Conservation (phyloP, 2,113 vertebrate species). For the Arenaria interpres region DNA sequence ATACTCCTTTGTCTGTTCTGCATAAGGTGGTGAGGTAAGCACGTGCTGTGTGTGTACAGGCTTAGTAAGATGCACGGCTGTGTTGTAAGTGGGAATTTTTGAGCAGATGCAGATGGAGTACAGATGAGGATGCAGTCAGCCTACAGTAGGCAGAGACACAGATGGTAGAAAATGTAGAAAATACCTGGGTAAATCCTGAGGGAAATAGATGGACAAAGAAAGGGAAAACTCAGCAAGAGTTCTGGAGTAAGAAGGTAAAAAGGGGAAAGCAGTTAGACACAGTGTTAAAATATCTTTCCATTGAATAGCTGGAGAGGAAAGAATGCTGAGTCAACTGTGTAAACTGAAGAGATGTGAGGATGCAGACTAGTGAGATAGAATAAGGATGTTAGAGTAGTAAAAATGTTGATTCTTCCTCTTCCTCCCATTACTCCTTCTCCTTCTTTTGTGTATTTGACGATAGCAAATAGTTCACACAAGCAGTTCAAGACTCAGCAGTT, state of each 20-base stretch:
- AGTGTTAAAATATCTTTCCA: not conserved
- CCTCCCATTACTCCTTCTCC: not conserved
- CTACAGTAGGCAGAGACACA: not conserved
- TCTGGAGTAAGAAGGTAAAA: not conserved
- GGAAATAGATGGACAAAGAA: not conserved
- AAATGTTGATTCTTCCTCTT: not conserved
- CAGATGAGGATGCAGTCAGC: not conserved
- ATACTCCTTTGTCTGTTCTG: not conserved
- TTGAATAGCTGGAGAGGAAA: not conserved
- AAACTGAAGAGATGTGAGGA: not conserved
- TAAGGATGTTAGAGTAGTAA: not conserved
- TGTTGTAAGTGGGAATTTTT: not conserved
- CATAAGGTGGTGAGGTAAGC: not conserved
- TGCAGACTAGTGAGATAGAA: not conserved
- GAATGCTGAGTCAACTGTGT: not conserved
- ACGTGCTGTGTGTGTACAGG: not conserved
- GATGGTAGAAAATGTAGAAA: not conserved
- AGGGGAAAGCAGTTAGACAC: not conserved
- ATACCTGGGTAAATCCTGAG: not conserved
- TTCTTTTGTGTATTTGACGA: not conserved
- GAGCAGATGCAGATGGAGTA: not conserved
- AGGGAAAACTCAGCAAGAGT: not conserved
- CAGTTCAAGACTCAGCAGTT: not conserved
- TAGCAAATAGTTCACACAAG: not conserved
- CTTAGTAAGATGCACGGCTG: not conserved